phyloP scores from a whole-genome alignment of 2,797 vertebrate species.

The Falco naumanni region DNA sequence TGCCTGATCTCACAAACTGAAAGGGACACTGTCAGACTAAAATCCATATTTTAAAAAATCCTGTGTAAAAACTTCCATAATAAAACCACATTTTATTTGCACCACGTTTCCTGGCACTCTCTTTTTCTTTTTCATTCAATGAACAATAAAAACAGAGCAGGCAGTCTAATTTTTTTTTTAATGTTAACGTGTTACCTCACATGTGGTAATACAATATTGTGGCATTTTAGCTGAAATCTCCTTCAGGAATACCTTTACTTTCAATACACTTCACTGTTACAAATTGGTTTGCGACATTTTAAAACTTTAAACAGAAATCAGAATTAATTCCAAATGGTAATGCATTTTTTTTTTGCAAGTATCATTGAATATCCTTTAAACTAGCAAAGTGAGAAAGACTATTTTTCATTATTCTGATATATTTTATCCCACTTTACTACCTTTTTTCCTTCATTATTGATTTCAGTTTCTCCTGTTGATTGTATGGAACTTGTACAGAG shows the following conservation, averaged over 20 bases:
- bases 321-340: not conserved
- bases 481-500: not conserved
- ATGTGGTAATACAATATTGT: not conserved
- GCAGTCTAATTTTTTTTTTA: not conserved
- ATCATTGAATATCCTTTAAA: not conserved
- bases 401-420: not conserved
- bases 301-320: not conserved
- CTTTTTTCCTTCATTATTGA: not conserved
- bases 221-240: not conserved
- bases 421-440: not conserved
- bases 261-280: not conserved
- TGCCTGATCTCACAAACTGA: constrained; percentile 4
- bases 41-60: not conserved
- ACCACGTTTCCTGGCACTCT: not conserved
- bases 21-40: not conserved
- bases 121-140: not conserved
- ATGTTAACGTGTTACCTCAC: not conserved
- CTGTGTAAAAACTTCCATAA: not conserved
- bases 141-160: not conserved
- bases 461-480: not conserved
- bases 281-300: not conserved
- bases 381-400: not conserved
- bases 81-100: not conserved
- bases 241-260: not conserved
- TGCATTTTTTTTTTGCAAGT: not conserved